phyloP scores from a whole-genome alignment of 2,888 invertebrate species.

The Stenodera caucasica region DNA sequence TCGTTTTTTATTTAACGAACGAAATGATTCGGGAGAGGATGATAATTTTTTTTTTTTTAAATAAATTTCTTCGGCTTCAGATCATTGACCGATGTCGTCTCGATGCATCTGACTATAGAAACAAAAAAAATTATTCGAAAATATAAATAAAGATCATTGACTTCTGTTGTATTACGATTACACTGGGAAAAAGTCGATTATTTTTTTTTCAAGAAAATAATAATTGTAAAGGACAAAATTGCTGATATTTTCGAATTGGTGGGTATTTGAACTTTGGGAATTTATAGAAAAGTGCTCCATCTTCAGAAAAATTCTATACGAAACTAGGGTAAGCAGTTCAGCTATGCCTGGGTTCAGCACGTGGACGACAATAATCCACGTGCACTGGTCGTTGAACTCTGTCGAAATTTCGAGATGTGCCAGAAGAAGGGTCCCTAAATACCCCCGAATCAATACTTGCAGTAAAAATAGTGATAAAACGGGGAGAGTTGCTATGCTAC shows the following conservation, averaged over 20 bases:
- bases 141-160: conserved; percentile 1
- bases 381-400: conserved; percentile 44
- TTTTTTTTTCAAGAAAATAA: conserved; percentile 22
- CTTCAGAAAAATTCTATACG: conserved; percentile 20
- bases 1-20: conserved; percentile 15
- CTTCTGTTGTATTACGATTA: conserved; percentile 12
- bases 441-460: conserved; percentile 6
- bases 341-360: conserved; percentile 48
- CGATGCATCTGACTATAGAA: conserved; percentile 1
- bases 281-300: conserved; percentile 29
- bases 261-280: conserved; percentile 8
- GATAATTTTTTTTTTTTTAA: conserved; percentile 14
- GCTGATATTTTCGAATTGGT: conserved; percentile 13
- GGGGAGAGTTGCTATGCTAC: background rate
- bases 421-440: background rate
- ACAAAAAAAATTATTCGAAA: background rate
- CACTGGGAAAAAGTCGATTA: conserved; percentile 10
- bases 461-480: background rate
- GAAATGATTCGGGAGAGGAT: conserved; percentile 10
- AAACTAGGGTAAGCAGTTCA: conserved; percentile 50
- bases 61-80: background rate
- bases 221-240: too few relatives aligned
- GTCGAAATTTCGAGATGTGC: conserved; percentile 28
- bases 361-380: conserved; percentile 44
- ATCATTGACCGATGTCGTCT: background rate